Evolutionary conservation across 1,140 invertebrate species (phyloP), one percentile per base, ranked within the genome.

Genomic region (Drosophila subobscura): DNA sequence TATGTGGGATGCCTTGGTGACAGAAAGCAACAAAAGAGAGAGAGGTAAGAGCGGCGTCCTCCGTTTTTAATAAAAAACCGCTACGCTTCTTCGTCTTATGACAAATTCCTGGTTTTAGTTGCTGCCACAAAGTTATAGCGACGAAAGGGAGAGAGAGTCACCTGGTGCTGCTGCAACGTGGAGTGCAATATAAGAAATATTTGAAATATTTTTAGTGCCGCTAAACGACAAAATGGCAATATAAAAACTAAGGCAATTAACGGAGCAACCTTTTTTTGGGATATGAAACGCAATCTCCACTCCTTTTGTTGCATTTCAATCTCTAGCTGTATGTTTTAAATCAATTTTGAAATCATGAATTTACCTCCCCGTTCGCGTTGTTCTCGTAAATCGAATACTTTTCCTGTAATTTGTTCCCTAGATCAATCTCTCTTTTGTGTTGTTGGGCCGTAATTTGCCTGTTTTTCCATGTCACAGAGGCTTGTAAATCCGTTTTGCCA

Each of bases 21-120:
- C 73, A 56, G 75, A 59, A 63, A 40, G 55, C 55, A 49, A 51
- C 42, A 67, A 71, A 60, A 50, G 23, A 49, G 41, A 20, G 33
- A 33, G 37, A 20, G 53, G 5, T 14, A 45, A 52, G 33, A 71
- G 40, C 10, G 56, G 66, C 16, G 68, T 12, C 51, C 8, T 33
- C 29, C 29, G 81, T 77, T 86, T 85, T 81, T 86, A 85, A 77
- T 86, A 86, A 85, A 85, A 85, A 73, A 73, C 42, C 51, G 47
- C 45, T 64, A 6, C 7, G 42, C 42, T 47, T 22, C 20, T 76
- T 46, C 51, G 50, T 61, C 79, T 85, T 86, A 81, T 85, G 77
- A 80, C 72, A 86, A 77, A 85, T 86, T 85, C 66, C 76, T 25
- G 45, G 55, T 74, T 27, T 37, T 74, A 59, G 60, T 64, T 59